phyloP scores from a whole-genome alignment of 2,888 invertebrate species.

The Platerodrilus igneus region DNA sequence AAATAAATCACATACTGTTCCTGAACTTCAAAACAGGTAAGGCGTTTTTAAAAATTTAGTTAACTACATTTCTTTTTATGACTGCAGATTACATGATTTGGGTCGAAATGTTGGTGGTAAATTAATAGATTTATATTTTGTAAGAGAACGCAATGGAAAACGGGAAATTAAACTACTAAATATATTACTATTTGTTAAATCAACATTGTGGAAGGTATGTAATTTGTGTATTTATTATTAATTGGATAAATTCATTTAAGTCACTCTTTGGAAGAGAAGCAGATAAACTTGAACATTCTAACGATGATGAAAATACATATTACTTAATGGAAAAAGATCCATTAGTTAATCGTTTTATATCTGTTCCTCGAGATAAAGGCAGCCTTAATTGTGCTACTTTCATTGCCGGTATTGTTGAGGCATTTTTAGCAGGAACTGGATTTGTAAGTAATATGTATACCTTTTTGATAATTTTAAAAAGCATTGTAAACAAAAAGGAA shows the following conservation, averaged over 20 bases:
- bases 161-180: slow-evolving; percentile 92
- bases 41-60: slow-evolving; percentile 35
- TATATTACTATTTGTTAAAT: slow-evolving; percentile 92
- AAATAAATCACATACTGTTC: slow-evolving; percentile 89
- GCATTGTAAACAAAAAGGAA: too few species aligned
- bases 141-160: slow-evolving; percentile 89
- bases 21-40: slow-evolving; percentile 91
- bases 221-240: neutral
- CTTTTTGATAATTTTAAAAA: too few species aligned
- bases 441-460: slow-evolving; percentile 94
- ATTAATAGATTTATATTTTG: slow-evolving; percentile 87
- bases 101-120: slow-evolving; percentile 94
- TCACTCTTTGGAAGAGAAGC: slow-evolving; percentile 96
- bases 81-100: slow-evolving; percentile 79
- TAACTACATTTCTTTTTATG: neutral
- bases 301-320: slow-evolving; percentile 96
- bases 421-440: slow-evolving; percentile 87
- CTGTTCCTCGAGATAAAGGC: slow-evolving; percentile 96
- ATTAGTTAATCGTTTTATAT: slow-evolving; percentile 91
- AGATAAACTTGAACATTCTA: slow-evolving; percentile 96
- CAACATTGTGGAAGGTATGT: slow-evolving; percentile 90
- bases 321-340: slow-evolving; percentile 99
- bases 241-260: too few species aligned
- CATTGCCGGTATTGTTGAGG: slow-evolving; percentile 95
- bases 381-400: slow-evolving; percentile 98